These are phyloP conservation scores for Chelon auratus DNA, from an alignment of 2,797 vertebrate genomes.

Conservation along the genomic window DNA sequence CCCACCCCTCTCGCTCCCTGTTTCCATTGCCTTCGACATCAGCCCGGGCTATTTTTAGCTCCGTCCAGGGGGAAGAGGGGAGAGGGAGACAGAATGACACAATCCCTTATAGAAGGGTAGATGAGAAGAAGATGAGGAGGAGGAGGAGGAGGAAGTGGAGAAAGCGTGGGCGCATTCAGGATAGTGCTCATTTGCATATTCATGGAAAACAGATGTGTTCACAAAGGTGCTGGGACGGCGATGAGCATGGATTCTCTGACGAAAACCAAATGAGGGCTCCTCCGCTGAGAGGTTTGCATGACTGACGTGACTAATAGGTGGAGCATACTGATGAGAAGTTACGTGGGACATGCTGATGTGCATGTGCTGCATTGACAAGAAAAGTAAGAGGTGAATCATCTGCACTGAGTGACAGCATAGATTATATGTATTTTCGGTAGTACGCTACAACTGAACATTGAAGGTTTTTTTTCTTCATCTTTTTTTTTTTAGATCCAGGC, in stretches of 20 bases:
- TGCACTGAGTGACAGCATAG: slow-evolving; percentile 13
- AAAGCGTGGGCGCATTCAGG: slow-evolving; percentile 53
- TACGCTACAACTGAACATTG: not conserved
- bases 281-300: slow-evolving; percentile 16
- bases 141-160: slow-evolving; percentile 21
- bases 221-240: slow-evolving; percentile 46
- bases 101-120: slow-evolving; percentile 52
- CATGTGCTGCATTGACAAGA: slow-evolving; percentile 2
- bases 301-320: slow-evolving; percentile 32
- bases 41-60: slow-evolving; percentile 76
- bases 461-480: not conserved
- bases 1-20: slow-evolving; percentile 22
- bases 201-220: slow-evolving; percentile 65
- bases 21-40: slow-evolving; percentile 60
- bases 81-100: slow-evolving; percentile 45
- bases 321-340: slow-evolving; percentile 48
- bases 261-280: slow-evolving; percentile 39
- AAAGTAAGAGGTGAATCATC: slow-evolving; percentile 10
- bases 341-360: slow-evolving; percentile 32
- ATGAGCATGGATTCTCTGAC: not conserved
- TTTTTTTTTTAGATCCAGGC: too few relatives aligned
- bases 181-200: slow-evolving; percentile 70
- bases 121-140: slow-evolving; percentile 24
- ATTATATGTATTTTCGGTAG: not conserved
- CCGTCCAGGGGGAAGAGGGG: slow-evolving; percentile 42